These are phyloP conservation scores for Lasius platythorax DNA, from an alignment of 2,888 invertebrate species.

Conservation along the genomic window DNA sequence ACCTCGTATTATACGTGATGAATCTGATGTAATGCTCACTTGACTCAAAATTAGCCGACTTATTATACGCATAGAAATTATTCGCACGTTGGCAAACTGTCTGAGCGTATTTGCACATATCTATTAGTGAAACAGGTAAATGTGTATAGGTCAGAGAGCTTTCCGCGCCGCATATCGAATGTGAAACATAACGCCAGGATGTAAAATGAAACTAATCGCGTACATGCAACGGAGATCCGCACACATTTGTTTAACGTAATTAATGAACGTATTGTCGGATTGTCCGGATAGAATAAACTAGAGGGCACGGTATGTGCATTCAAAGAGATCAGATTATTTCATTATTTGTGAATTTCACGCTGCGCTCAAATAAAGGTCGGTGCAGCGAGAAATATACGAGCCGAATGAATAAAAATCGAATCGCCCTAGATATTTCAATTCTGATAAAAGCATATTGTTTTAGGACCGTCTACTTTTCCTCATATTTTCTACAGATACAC, in stretches of 20 bases:
- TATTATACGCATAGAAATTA: constrained; percentile 26
- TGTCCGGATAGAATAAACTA: constrained; percentile 62
- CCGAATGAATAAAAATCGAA: constrained; percentile 59
- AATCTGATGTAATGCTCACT: constrained; percentile 19
- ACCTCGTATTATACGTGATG: background rate
- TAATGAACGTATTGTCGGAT: constrained; percentile 66
- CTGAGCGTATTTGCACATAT: constrained; percentile 11
- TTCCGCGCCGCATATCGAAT: constrained; percentile 50
- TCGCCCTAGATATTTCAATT: constrained; percentile 41
- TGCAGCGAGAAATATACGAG: background rate
- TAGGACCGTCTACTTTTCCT: background rate
- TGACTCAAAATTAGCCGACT: background rate
- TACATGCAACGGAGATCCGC: constrained; percentile 52
- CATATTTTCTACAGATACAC: background rate
- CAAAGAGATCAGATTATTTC: constrained; percentile 66
- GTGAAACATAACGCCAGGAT: constrained; percentile 37
- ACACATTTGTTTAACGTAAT: constrained; percentile 68
- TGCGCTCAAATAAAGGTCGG: constrained; percentile 17
- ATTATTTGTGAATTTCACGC: constrained; percentile 66
- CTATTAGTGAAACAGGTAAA: background rate
- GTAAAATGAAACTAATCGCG: constrained; percentile 67
- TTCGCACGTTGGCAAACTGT: background rate
- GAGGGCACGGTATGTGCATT: constrained; percentile 11
- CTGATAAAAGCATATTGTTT: constrained; percentile 54
- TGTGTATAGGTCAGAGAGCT: constrained; percentile 30